Evolutionary conservation across 1,140 invertebrate genomes (phyloP).

Genomic region (Zaprionus capensis): DNA sequence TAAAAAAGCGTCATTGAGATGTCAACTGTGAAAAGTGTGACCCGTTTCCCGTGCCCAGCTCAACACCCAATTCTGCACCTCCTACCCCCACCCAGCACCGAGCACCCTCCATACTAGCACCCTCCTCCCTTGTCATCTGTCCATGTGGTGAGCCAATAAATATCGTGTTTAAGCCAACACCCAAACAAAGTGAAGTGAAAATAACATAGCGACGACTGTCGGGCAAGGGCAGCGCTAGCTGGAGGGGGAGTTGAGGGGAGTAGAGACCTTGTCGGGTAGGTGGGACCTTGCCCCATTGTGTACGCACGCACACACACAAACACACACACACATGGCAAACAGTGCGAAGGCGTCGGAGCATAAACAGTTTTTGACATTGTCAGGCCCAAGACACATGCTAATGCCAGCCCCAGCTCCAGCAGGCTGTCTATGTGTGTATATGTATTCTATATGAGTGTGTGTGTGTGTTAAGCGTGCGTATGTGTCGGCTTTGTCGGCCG

Average conservation of each 20-base stretch:
- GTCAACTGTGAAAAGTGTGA: constrained; percentile 76
- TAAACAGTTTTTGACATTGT: constrained; percentile 81
- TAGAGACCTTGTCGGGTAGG: not conserved
- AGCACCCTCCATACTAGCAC: constrained; percentile 2
- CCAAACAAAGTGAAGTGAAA: constrained; percentile 63
- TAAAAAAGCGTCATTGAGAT: constrained; percentile 70
- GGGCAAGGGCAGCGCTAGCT: not conserved
- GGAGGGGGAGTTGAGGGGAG: not conserved
- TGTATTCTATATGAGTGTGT: not conserved
- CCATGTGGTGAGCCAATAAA: constrained; percentile 75
- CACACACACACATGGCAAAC: constrained; percentile 55
- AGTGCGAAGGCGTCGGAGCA: constrained; percentile 76
- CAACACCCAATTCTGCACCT: not conserved
- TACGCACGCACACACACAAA: constrained; percentile 24
- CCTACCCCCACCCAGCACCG: not conserved
- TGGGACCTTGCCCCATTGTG: constrained; percentile 50
- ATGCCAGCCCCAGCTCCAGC: constrained; percentile 46
- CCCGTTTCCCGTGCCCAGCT: constrained; percentile 17
- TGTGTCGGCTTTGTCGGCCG: constrained; percentile 28
- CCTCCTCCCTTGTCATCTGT: constrained; percentile 1
- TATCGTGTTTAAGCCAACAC: constrained; percentile 81
- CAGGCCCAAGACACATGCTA: constrained; percentile 79
- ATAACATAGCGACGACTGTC: constrained; percentile 32
- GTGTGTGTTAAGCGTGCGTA: constrained; percentile 8
- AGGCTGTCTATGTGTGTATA: constrained; percentile 3